These are phyloP conservation scores for Nemotelus pantherinus DNA, from an alignment of 2,888 invertebrate species.

Conservation along the genomic window DNA sequence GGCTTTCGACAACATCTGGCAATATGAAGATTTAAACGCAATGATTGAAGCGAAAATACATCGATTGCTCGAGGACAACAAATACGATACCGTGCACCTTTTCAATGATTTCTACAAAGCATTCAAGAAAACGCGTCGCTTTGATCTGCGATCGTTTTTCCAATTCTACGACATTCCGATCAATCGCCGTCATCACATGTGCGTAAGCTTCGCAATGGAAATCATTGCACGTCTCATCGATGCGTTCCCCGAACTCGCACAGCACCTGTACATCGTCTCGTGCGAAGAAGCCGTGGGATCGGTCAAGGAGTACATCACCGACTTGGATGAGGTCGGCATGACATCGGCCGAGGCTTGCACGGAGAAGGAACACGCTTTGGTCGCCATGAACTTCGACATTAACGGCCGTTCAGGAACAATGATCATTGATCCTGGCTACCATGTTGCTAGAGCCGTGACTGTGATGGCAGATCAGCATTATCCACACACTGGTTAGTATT, in stretches of 20 bases:
- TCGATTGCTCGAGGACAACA: conserved; percentile 81
- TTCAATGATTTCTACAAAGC: conserved; percentile 76
- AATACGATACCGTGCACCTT: conserved; percentile 90
- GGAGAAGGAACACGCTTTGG: conserved; percentile 90
- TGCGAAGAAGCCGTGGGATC: conserved; percentile 85
- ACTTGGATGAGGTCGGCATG: conserved; percentile 67
- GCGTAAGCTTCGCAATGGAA: conserved; percentile 88
- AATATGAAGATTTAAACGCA: conserved; percentile 83
- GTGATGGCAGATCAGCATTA: conserved; percentile 86
- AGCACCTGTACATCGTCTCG: conserved; percentile 78
- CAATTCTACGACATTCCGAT: conserved; percentile 82
- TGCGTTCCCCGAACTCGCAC: conserved; percentile 74
- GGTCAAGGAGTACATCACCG: conserved; percentile 70
- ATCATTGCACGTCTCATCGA: conserved; percentile 75
- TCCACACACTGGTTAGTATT: conserved; percentile 76
- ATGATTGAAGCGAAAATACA: conserved; percentile 83
- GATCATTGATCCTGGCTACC: conserved; percentile 91
- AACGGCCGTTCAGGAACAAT: conserved; percentile 79
- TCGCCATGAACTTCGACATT: conserved; percentile 78
- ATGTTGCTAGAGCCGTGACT: conserved; percentile 84
- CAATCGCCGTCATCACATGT: conserved; percentile 82
- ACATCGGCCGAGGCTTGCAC: conserved; percentile 64
- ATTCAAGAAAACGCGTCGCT: conserved; percentile 72
- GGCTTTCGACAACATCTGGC: conserved; percentile 64
- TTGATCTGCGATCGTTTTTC: conserved; percentile 76